Base-by-base conservation (phyloP, 2,888 invertebrate species). In the Siphonodentalium dalli region DNA sequence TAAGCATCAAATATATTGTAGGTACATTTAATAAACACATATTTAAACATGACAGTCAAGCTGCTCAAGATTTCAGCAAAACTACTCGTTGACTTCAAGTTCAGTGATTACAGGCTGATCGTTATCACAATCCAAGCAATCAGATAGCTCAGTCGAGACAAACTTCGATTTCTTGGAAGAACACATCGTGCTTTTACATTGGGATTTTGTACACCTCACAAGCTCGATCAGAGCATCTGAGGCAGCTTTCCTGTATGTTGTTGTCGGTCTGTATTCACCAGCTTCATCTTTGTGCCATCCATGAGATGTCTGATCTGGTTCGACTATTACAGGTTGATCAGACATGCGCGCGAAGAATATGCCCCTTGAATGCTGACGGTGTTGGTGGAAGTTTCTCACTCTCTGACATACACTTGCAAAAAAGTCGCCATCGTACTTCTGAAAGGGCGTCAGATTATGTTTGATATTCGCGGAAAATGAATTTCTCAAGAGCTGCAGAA, bases 201-300 rank as follows among this genome's bases (percentile, higher is more conserved):
- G n/a, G n/a, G n/a, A n/a, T n/a, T n/a, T n/a, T n/a, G n/a, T n/a
- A n/a, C 33, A 44, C 13, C 31, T 15, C n/a, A 44, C 34, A 3
- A 44, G 33, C 24, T 44, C 28, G 23, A 44, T 5, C 15, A 44
- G 24, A 13, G 44, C 44, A 44, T 24, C 7, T 4, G 34, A 35
- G 9, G 34, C 44, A 44, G 44, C 34, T 21, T 21, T 33, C 11
- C 33, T 24, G n/a, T 20, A 18, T 20, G 44, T 44, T 15, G 24
- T 44, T 11, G 20, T 13, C 4, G 23, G 44, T 11, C 23, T 18
- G 35, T 28, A 33, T 5, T 15, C 23, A 21, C 31, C 43, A 15
- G n/a, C 21, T 34, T 44, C 34, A n/a, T 44, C 23, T 33, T 20
- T 44, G n/a, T n/a, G n/a, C 44, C 44, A 44, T 23, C 44, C 33